Base-by-base conservation (phyloP, 2,888 invertebrate genomes). In the Macrophya alboannulata region DNA sequence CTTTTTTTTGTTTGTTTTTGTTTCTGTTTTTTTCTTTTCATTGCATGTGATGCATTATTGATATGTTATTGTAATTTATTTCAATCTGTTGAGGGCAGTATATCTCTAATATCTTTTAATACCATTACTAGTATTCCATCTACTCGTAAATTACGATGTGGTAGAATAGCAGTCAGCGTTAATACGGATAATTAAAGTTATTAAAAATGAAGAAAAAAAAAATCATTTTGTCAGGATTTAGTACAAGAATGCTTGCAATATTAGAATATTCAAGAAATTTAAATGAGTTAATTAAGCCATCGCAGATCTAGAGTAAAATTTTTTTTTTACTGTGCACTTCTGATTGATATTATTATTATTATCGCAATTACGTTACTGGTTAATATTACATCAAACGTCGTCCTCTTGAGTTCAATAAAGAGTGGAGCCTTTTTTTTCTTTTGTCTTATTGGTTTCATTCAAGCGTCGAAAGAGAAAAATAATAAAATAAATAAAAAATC, bases 1-100 rank as follows among this genome's bases (percentile, higher is more conserved):
- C 72, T 62, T 85, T 45, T 72, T 25, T 37, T 65, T 84, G 72
- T 37, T 65, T 84, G 72, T 72, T 25, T 37, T 65, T 84, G 72
- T n/a, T n/a, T n/a, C n/a, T n/a, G n/a, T 45, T n/a, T 82, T 72
- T 17, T 21, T 83, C 48, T 45, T 21, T 25, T n/a, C 72, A 25
- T 43, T n/a, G 17, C 43, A 43, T 76, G 17, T 51, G 25, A 76
- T 76, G 76, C 76, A 25, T n/a, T 76, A 62, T 25, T 62, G 25
- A 62, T 25, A 12, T 62, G 9, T 25, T 62, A 62, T 62, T 62
- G 62, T 62, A 62, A n/a, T 62, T 62, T 62, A 21, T 62, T 62
- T 62, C 62, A 12, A 62, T 62, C 25, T 62, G 4, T 62, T n/a
- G n/a, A 51, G 51, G 51, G 51, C 51, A 51, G 51, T 51, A 17